Evolutionary conservation across 2,888 invertebrate species (phyloP), one percentile per base, ranked within the genome.

Genomic region (Latrodectus elegans): DNA sequence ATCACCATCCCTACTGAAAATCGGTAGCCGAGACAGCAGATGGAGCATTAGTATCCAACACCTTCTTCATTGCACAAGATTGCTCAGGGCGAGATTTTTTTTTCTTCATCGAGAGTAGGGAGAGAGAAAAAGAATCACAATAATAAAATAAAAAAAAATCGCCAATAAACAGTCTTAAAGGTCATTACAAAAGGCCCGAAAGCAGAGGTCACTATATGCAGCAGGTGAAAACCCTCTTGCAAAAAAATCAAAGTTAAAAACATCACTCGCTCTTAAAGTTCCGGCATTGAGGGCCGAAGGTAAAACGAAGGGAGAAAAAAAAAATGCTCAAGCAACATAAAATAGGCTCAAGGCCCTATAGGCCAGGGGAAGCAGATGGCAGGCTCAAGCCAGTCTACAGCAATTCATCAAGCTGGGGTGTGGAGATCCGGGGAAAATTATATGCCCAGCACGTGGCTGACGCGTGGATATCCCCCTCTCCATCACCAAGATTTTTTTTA

Each of bases 401-500:
- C 80, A 74, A 85, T 85, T 80, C 85, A 85, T 85, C 85, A 85
- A 74, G 11, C 60, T 15, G 73, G 73, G 84, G 85, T 85, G 85
- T 80, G 80, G 85, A 85, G 84, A 84, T 73, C 72, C 68, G 68
- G 55, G 64, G 80, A 75, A 80, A 85, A 85, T 85, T 80, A 85
- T 85, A 85, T 85, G 85, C 80, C 64, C 80, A 71, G 80, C 85
- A 80, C 85, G 85, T 80, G 85, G 60, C 85, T 9, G 75, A 75
- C 85, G 80, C 85, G 85, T 85, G 85, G 85, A 64, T 38, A 17
- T 55, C 67, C 67, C 74, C 67, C 55, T 49, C 72, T 52, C 51
- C 70, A 17, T 8, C 38, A 15, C 70, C 12, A 15, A 15, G 14
- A 15, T 12, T 15, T 60, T 60, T 60, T 55, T 60, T 55, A n/a